phyloP scores from a whole-genome alignment of 1,140 invertebrate species.

The Pissodes strobi region DNA sequence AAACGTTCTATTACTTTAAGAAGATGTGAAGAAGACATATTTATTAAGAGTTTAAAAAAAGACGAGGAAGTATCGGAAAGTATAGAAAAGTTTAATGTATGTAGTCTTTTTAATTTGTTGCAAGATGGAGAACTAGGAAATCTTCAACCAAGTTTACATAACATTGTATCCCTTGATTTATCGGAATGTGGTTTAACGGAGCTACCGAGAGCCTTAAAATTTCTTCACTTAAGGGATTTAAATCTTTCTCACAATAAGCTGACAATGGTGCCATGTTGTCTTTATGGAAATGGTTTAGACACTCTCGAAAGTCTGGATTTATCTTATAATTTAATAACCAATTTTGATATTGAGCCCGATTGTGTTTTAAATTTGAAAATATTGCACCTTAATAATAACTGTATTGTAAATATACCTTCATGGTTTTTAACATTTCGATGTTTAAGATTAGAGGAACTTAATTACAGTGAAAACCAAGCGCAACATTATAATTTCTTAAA shows the following conservation, averaged over 20 bases:
- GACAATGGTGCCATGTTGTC: conserved; percentile 9
- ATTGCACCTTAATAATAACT: conserved; percentile 18
- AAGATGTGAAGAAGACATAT: too few relatives aligned
- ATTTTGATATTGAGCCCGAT: conserved; percentile 22
- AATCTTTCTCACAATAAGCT: conserved; percentile 30
- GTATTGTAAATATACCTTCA: conserved; percentile 14
- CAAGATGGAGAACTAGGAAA: background rate
- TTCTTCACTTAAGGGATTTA: background rate
- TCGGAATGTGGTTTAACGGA: conserved; percentile 17
- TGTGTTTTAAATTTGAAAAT: conserved; percentile 15
- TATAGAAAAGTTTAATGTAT: too few relatives aligned
- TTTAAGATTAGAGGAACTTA: conserved; percentile 18
- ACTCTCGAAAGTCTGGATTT: conserved; percentile 20
- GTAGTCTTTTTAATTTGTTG: conserved; percentile 1
- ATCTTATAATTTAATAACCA: conserved; percentile 12
- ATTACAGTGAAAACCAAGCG: conserved; percentile 20
- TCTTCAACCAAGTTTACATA: background rate
- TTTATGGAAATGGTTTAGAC: conserved; percentile 9
- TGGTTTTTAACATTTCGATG: conserved; percentile 27
- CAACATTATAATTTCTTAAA: conserved; percentile 19
- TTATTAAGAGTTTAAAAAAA: too few relatives aligned
- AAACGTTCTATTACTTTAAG: too few relatives aligned
- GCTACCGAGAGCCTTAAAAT: conserved; percentile 11
- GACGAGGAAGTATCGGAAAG: too few relatives aligned
- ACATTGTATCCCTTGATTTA: conserved; percentile 19